phyloP scores from a whole-genome alignment of 1,140 invertebrate genomes.

The Drosophila pruinosa region DNA sequence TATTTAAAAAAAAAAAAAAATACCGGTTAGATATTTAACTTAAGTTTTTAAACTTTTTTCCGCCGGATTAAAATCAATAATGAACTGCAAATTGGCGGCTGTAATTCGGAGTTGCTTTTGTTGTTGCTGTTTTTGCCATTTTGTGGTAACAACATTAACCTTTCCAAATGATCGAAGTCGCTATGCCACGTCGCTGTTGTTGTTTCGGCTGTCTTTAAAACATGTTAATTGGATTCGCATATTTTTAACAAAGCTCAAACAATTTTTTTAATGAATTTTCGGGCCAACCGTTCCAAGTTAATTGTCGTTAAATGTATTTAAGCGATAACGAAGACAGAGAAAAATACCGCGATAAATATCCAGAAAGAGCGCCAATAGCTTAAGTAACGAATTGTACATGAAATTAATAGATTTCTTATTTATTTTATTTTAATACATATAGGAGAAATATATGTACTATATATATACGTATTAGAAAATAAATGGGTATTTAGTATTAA shows the following conservation, averaged over 20 bases:
- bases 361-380: not conserved
- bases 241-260: not conserved
- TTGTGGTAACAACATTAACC: slow-evolving; percentile 24
- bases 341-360: slow-evolving; percentile 4
- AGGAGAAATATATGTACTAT: too few relatives aligned
- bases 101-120: not conserved
- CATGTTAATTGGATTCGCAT: slow-evolving; percentile 32
- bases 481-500: too few relatives aligned
- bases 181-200: slow-evolving; percentile 5
- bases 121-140: not conserved
- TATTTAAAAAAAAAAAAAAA: slow-evolving; percentile 38
- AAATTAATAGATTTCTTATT: not conserved
- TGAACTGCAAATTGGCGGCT: slow-evolving; percentile 20
- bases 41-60: not conserved
- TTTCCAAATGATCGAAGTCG: slow-evolving; percentile 35
- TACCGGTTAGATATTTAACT: slow-evolving; percentile 38
- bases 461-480: too few relatives aligned
- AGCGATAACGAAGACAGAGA: slow-evolving; percentile 7
- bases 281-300: slow-evolving; percentile 31
- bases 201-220: slow-evolving; percentile 8
- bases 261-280: slow-evolving; percentile 39
- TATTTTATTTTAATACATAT: not conserved
- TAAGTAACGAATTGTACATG: not conserved
- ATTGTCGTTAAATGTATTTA: slow-evolving; percentile 18
- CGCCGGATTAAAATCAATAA: slow-evolving; percentile 48